Evolutionary conservation across 1,140 invertebrate species (phyloP), one percentile per base, ranked within the genome.

Genomic region (Drosophila nikananu): DNA sequence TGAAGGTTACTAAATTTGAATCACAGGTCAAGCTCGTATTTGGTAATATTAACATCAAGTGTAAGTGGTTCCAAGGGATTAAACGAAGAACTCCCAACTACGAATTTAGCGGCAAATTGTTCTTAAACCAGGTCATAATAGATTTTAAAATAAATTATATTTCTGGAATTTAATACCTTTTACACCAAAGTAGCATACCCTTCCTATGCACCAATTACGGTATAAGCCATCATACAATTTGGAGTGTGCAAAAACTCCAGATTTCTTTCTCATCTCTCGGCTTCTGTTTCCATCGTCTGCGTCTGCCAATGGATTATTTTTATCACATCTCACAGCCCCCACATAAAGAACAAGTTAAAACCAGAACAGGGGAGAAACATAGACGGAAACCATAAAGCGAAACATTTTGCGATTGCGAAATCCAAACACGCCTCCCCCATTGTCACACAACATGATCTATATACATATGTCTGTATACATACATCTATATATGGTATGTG

Each of bases 351-450:
- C 39, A 70, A 67, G 66, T 52, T 52, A 32, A 44, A 39, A 23
- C 10, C 37, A 21, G 21, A 72, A 23, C 32, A 23, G 35, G 68
- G 68, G 17, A 51, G 30, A 30, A 30, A 48, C 49, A 77, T 42
- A 60, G 74, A 77, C 35, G 51, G 57, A 67, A 77, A 51, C 75
- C 76, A 62, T 71, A 78, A 79, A 78, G 74, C 64, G 72, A 71
- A 58, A 78, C 75, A 70, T 62, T 72, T 81, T 78, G 81, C 80
- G 75, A 87, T 87, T 87, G 77, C 81, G 84, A 87, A 87, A 89
- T 68, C 84, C 73, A 66, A 84, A 89, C 84, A 89, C 84, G 84
- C 84, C 80, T 83, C 81, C 83, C 80, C 65, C 80, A 87, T 87
- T 87, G 81, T 84, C 84, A 66, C 73, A 83, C 52, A 52, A 62